phyloP scores from a whole-genome alignment of 2,113 vertebrate species.

The Pavo muticus region DNA sequence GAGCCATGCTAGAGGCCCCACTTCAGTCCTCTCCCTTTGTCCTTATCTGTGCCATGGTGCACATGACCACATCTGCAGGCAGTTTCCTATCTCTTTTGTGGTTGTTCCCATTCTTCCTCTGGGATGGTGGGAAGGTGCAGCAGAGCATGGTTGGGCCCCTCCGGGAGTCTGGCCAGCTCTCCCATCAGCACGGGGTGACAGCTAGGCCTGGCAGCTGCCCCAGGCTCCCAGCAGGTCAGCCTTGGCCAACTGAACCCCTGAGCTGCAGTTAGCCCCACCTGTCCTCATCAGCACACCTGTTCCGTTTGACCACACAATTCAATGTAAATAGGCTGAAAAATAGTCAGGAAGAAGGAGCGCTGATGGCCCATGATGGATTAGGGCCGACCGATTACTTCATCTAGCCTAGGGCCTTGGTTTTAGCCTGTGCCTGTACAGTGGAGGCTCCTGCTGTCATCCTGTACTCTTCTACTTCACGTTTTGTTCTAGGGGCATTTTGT shows the following conservation, averaged over 20 bases:
- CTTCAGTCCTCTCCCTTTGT: rapidly evolving
- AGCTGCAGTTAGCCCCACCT: not conserved
- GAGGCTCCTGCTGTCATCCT: not conserved
- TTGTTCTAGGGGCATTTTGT: not conserved
- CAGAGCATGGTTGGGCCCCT: not conserved
- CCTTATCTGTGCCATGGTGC: not conserved
- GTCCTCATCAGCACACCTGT: not conserved
- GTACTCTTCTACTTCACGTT: rapidly evolving
- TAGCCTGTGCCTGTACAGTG: not conserved
- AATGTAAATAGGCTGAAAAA: not conserved
- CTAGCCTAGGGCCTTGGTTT: not conserved
- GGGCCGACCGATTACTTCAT: not conserved
- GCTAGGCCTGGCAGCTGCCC: not conserved
- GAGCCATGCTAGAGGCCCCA: not conserved
- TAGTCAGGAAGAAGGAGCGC: rapidly evolving
- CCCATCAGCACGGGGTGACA: not conserved
- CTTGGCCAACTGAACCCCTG: not conserved
- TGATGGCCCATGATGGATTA: not conserved
- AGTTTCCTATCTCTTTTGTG: rapidly evolving
- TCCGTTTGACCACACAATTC: rapidly evolving
- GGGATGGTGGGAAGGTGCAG: not conserved
- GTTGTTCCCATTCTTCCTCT: not conserved
- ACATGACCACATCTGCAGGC: not conserved
- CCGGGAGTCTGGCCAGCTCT: not conserved
- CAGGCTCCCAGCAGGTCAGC: not conserved